phyloP scores from a whole-genome alignment of 2,113 vertebrate species.

The Pomatorhinus ruficollis region DNA sequence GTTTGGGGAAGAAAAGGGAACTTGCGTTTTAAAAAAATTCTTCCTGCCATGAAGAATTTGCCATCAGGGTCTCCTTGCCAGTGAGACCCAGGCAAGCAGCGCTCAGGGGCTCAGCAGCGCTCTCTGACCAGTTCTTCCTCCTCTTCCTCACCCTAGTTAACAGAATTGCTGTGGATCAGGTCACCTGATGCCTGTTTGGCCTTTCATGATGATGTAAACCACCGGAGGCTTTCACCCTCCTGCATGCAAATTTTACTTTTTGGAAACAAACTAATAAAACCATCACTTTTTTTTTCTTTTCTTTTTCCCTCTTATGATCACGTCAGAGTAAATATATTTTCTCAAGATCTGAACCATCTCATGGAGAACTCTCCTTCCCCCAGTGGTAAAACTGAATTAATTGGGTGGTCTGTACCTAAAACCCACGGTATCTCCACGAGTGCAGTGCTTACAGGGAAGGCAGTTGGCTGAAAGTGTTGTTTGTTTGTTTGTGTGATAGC shows the following conservation, averaged over 20 bases:
- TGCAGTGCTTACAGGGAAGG: background rate
- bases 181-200: background rate
- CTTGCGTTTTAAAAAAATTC: background rate
- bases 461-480: background rate
- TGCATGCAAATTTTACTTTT: background rate
- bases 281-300: background rate
- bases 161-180: background rate
- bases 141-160: rapidly evolving
- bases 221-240: background rate
- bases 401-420: background rate
- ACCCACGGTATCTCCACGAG: rapidly evolving
- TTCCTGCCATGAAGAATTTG: background rate
- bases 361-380: background rate
- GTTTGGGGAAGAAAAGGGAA: background rate
- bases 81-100: too few species aligned
- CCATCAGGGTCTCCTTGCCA: background rate
- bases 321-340: background rate
- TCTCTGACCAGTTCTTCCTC: background rate
- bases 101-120: background rate
- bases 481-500: background rate
- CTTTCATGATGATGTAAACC: background rate
- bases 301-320: background rate
- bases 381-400: background rate
- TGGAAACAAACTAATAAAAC: background rate
- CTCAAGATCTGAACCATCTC: background rate